Conservation (phyloP, 2,113 vertebrate species). For the Brachyhypopomus occidentalis region DNA sequence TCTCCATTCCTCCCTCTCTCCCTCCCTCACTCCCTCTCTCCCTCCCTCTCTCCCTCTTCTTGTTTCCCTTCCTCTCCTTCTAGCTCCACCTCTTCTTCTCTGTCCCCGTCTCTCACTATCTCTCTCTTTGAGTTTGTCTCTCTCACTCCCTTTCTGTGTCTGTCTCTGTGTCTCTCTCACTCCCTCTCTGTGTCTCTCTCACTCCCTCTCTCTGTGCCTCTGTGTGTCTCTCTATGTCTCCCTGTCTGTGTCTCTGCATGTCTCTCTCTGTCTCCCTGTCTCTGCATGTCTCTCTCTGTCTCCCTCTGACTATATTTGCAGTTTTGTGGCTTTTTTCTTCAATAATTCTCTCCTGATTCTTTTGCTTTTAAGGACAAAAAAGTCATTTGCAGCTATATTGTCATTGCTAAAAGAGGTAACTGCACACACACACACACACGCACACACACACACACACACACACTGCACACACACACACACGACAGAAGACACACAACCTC, state of each 20-base stretch:
- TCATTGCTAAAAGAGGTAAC: no score
- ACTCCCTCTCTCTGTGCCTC: conserved; percentile 3
- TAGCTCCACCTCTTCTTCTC: neutral
- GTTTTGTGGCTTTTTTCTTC: conserved; percentile 1
- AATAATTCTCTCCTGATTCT: conserved; percentile 7
- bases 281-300: neutral
- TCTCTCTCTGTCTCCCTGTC: conserved; percentile 10
- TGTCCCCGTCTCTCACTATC: no score
- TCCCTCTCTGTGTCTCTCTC: neutral
- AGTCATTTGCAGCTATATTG: no score
- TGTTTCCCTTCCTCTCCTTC: conserved; percentile 19
- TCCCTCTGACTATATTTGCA: neutral
- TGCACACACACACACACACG: no score
- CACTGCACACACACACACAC: no score
- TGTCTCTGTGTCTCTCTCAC: conserved; percentile 19
- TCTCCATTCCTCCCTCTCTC: conserved; percentile 11
- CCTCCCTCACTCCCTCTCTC: neutral
- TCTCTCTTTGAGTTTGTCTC: no score
- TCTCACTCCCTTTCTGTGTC: neutral
- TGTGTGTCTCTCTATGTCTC: neutral
- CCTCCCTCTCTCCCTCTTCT: neutral
- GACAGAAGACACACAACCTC: no score
- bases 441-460: no score
- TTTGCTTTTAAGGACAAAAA: no score
- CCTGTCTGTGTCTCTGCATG: neutral